Evolutionary conservation across 2,888 invertebrate genomes (phyloP).

Genomic region (Maniola hyperantus): DNA sequence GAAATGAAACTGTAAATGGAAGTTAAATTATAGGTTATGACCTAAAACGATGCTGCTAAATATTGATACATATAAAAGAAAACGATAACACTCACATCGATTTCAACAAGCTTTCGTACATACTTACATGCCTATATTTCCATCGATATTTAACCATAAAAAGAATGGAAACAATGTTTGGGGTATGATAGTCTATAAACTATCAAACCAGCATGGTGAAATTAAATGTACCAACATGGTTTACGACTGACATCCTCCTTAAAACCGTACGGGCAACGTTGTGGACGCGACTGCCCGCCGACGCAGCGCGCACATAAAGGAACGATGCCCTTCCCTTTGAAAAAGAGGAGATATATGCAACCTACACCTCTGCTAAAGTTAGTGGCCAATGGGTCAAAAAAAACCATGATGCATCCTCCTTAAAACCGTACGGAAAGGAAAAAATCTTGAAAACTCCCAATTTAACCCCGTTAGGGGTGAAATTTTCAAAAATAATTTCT

Average conservation of each 20-base stretch:
- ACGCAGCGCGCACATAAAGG: slow-evolving; percentile 30
- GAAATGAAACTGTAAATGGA: no score
- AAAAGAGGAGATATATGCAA: neutral
- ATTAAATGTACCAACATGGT: slow-evolving; percentile 75
- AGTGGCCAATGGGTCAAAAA: neutral
- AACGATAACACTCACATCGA: neutral
- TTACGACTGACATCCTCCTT: slow-evolving; percentile 76
- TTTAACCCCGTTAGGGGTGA: no score
- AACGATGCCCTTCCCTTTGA: neutral
- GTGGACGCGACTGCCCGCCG: slow-evolving; percentile 44
- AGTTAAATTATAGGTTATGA: no score
- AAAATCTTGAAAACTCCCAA: no score
- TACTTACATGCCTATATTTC: neutral
- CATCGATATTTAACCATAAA: slow-evolving; percentile 22
- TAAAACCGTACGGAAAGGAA: no score
- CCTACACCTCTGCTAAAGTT: neutral
- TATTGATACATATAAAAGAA: neutral
- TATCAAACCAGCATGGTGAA: slow-evolving; percentile 72
- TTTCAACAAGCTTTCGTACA: neutral
- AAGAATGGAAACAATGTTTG: slow-evolving; percentile 51
- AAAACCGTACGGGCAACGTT: slow-evolving; percentile 47
- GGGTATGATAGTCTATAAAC: slow-evolving; percentile 54
- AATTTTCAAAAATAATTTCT: no score
- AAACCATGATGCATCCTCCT: neutral
- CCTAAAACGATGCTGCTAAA: no score